Percentiles rank a stretch among this genome's conserved stretches.
phyloP scores from a whole-genome alignment of 2,113 vertebrate species.

The Trinectes maculatus region DNA sequence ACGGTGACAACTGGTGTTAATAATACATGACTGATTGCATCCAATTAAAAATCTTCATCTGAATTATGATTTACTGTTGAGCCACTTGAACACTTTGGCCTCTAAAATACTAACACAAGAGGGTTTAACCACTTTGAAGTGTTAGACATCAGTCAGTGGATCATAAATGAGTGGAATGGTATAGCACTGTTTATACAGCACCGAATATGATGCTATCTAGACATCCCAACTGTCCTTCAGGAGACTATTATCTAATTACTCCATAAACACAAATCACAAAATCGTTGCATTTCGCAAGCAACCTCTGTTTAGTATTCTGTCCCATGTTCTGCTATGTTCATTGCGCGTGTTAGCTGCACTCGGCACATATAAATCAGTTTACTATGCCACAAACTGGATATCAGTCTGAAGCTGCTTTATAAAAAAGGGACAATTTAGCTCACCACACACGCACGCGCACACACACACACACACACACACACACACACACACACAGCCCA shows the following conservation, averaged over 20 bases:
- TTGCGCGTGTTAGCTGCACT: constrained; percentile 26
- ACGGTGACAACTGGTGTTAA: constrained; percentile 56
- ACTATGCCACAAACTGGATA: constrained; percentile 44
- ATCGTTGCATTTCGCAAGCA: constrained; percentile 23
- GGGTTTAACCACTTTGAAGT: constrained; percentile 25
- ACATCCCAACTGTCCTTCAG: constrained; percentile 13
- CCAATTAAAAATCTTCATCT: constrained; percentile 53
- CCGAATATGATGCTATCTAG: constrained; percentile 8
- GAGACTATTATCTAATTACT: constrained; percentile 26
- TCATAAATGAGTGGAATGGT: constrained; percentile 4
- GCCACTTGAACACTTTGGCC: constrained; percentile 17
- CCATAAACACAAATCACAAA: constrained; percentile 49
- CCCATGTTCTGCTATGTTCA: constrained; percentile 31
- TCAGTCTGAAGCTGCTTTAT: constrained; percentile 41
- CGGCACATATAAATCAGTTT: constrained; percentile 59
- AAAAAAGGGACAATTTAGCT: constrained; percentile 50
- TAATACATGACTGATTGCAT: constrained; percentile 41
- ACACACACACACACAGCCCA: no score
- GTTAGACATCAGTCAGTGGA: constrained; percentile 13
- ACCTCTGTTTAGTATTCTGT: constrained; percentile 43
- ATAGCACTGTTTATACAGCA: neutral
- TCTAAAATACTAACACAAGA: constrained; percentile 33
- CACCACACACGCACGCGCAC: no score
- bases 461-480: no score
- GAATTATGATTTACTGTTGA: constrained; percentile 42